Conservation (phyloP, 2,113 vertebrate genomes). For the Lepus americanus region DNA sequence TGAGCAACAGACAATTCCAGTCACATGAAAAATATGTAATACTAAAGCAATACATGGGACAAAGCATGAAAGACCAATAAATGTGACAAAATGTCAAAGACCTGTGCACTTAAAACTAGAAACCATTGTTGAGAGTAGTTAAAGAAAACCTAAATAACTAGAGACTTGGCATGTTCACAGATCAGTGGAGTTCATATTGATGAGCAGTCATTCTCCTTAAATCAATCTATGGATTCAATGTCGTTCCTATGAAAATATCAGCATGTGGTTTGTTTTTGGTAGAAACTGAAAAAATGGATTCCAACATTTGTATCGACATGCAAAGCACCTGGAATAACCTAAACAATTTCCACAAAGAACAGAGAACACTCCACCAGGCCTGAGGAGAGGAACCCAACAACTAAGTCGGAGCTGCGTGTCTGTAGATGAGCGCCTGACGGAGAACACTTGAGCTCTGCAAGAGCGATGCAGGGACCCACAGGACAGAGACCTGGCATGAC, state of each 20-base stretch:
- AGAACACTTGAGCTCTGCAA: no score
- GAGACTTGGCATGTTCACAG: neutral
- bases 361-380: no score
- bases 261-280: neutral
- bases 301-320: slow-evolving; percentile 5
- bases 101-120: neutral
- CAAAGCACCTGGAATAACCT: neutral
- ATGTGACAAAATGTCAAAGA: neutral
- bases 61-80: neutral
- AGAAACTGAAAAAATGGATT: neutral
- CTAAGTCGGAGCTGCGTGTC: no score
- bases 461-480: no score
- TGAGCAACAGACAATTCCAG: neutral
- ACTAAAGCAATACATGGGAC: neutral
- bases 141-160: neutral
- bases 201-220: neutral
- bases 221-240: neutral
- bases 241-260: neutral
- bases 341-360: neutral
- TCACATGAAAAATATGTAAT: neutral
- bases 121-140: neutral
- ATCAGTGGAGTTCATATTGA: neutral
- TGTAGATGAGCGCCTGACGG: no score
- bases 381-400: no score
- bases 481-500: no score